Conservation (phyloP, 2,797 vertebrate genomes). For the Sebastiscus albofasciatus region DNA sequence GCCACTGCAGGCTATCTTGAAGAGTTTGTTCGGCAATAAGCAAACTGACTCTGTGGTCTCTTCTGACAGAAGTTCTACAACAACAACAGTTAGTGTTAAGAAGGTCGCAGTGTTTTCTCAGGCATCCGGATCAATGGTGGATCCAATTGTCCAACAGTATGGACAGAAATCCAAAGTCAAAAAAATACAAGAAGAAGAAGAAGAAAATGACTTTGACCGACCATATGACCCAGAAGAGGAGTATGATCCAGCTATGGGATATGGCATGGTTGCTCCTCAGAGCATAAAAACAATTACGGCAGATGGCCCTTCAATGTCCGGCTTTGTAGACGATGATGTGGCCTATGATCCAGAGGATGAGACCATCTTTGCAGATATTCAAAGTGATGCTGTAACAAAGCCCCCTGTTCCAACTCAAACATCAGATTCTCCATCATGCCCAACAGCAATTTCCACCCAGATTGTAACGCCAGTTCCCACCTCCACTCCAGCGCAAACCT, state of each 20-base stretch:
- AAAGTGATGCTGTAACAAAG: conserved; percentile 77
- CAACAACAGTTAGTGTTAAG: conserved; percentile 43
- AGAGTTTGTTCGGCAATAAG: conserved; percentile 89
- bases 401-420: conserved; percentile 34
- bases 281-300: conserved; percentile 54
- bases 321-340: conserved; percentile 86
- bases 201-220: conserved; percentile 90
- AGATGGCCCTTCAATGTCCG: conserved; percentile 57
- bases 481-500: conserved; percentile 24
- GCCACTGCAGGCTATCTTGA: conserved; percentile 91
- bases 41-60: conserved; percentile 74
- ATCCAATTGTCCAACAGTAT: conserved; percentile 95
- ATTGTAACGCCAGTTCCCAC: conserved; percentile 1
- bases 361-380: conserved; percentile 92
- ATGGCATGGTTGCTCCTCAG: conserved; percentile 56
- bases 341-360: conserved; percentile 98
- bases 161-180: conserved; percentile 89
- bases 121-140: conserved; percentile 80
- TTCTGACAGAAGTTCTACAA: conserved; percentile 60
- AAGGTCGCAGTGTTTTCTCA: conserved; percentile 53
- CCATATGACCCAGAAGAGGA: conserved; percentile 98
- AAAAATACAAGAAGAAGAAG: conserved; percentile 61
- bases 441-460: conserved; percentile 26
- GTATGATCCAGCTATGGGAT: conserved; percentile 87
- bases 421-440: conserved; percentile 21